phyloP scores from a whole-genome alignment of 2,797 vertebrate genomes.

The Mormyrus hasselquistii region DNA sequence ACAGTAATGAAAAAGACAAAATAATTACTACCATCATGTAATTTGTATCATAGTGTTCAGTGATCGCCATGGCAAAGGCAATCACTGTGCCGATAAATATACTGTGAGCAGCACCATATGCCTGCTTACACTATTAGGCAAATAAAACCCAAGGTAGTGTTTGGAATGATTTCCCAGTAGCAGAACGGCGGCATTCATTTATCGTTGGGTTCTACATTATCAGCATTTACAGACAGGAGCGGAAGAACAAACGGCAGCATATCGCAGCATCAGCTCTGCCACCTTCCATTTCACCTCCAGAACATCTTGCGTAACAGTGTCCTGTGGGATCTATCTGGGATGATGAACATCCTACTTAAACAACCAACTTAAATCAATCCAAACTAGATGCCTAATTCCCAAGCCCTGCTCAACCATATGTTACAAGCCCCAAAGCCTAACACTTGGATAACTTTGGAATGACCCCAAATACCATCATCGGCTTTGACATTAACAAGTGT shows the following conservation, averaged over 20 bases:
- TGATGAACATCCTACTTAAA: slow-evolving; percentile 57
- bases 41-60: background rate
- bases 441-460: slow-evolving; percentile 65
- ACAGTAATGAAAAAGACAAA: slow-evolving; percentile 6
- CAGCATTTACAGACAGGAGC: slow-evolving; percentile 55
- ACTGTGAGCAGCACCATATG: background rate
- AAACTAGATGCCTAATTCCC: slow-evolving; percentile 68
- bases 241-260: slow-evolving; percentile 48
- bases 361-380: slow-evolving; percentile 63
- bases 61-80: background rate
- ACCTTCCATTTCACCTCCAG: slow-evolving; percentile 37
- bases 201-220: slow-evolving; percentile 19
- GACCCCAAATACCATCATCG: slow-evolving; percentile 63
- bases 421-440: slow-evolving; percentile 69
- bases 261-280: slow-evolving; percentile 46
- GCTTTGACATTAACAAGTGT: slow-evolving; percentile 36
- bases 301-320: slow-evolving; percentile 45
- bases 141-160: background rate
- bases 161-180: background rate
- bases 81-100: background rate
- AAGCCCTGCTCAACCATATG: slow-evolving; percentile 73
- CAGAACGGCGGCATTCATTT: background rate
- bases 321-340: slow-evolving; percentile 64
- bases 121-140: background rate
- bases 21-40: background rate